These are phyloP conservation scores for Tympanuchus pallidicinctus DNA, from an alignment of 2,113 vertebrate genomes.

Conservation along the genomic window DNA sequence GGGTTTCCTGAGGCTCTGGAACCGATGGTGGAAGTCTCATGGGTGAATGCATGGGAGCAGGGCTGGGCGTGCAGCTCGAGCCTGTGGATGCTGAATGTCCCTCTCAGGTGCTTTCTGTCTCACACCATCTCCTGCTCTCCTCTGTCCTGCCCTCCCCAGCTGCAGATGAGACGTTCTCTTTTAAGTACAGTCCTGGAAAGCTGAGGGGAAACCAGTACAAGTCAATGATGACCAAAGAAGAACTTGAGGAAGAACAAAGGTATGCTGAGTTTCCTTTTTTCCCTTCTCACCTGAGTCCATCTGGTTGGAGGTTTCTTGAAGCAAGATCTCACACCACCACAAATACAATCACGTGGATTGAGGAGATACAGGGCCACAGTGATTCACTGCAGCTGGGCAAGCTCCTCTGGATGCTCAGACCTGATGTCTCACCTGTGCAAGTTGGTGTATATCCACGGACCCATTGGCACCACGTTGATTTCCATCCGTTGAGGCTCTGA, in stretches of 20 bases:
- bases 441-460: neutral
- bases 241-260: conserved; percentile 93
- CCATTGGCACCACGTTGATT: neutral
- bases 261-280: conserved; percentile 59
- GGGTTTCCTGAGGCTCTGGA: neutral
- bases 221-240: conserved; percentile 89
- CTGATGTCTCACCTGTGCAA: neutral
- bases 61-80: neutral
- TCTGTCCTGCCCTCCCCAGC: conserved; percentile 2
- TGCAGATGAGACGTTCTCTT: conserved; percentile 76
- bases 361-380: neutral
- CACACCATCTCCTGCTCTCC: neutral
- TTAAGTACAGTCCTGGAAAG: conserved; percentile 84
- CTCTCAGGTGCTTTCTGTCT: neutral
- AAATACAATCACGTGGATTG: neutral
- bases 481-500: neutral
- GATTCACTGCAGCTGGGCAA: neutral
- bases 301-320: neutral
- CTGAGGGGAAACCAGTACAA: conserved; percentile 88
- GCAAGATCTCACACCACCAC: neutral
- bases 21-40: neutral
- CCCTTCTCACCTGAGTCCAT: neutral
- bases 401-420: neutral
- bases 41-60: neutral
- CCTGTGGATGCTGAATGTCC: accelerated